Conservation (phyloP, 1,140 invertebrate genomes). For the Lepidurus arcticus region DNA sequence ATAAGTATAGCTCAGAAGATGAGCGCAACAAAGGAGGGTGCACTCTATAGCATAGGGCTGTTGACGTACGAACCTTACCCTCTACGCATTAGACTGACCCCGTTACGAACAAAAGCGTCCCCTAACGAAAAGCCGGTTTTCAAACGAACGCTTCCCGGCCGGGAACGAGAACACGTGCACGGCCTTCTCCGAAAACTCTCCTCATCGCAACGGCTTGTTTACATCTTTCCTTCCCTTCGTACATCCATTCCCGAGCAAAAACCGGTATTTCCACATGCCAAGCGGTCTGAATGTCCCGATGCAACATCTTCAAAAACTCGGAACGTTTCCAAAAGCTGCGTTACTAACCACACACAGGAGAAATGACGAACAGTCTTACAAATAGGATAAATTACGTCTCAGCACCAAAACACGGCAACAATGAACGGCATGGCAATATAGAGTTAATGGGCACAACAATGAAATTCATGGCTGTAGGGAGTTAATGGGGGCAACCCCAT, state of each 20-base stretch:
- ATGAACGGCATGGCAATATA: no score
- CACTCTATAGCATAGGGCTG: not conserved
- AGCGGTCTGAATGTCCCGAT: not conserved
- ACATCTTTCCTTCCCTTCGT: not conserved
- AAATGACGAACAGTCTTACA: not conserved
- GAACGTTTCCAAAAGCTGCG: not conserved
- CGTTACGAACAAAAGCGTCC: conserved; percentile 10
- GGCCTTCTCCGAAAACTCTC: not conserved
- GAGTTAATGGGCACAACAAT: no score
- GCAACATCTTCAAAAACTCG: not conserved
- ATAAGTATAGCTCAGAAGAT: not conserved
- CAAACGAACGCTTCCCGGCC: not conserved
- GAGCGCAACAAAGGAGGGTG: not conserved
- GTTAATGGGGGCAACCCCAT: no score
- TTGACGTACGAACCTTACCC: not conserved
- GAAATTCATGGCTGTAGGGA: no score
- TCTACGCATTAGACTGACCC: not conserved
- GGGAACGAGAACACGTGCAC: not conserved
- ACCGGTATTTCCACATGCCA: not conserved
- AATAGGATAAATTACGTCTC: not conserved
- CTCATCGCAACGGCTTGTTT: not conserved
- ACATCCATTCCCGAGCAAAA: not conserved
- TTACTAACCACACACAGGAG: not conserved
- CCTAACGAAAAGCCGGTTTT: not conserved
- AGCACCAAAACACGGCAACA: no score